Base-by-base conservation (phyloP, 2,113 vertebrate genomes). In the Trichomycterus rosablanca region DNA sequence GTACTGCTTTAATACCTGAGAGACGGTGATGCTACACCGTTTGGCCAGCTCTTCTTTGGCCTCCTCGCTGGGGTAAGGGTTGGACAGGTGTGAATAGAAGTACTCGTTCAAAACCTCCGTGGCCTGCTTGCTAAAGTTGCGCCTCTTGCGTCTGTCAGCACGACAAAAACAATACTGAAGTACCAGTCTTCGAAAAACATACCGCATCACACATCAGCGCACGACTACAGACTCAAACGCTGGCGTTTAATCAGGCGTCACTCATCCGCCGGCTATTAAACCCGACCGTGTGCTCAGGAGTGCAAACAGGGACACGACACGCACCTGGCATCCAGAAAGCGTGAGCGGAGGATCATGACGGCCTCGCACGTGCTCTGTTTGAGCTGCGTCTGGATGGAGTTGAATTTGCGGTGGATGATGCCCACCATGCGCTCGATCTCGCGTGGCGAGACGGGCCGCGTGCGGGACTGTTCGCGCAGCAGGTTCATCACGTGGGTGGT, bases 361-460 rank as follows among this genome's bases (percentile, higher is more conserved):
- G 92, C 92, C 71, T 95, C 92, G 3, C 92, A 95, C 0, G 92
- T 93, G 83, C 92, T 93, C 77, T 95, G 92, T 74, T 93, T 93
- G 11, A 91, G 84, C 80, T 93, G 91, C 48, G 92, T 93, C 84
- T 94, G 92, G 79, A 94, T 94, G 45, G 91, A 90, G 72, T 92
- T 93, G 88, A 94, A 93, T 77, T 94, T 93, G 23, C 91, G 88
- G 46, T 93, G 91, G 76, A 93, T 95, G 80, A 95, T 93, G 82
- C 77, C 83, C 61, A 95, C 92, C 92, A 95, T 93, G 65, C 92
- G 89, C 78, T 95, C 92, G 34, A 95, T 93, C 81, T 95, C 92
- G 37, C 91, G 89, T 0, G 92, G 92, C 0, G 92, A 93, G 43
- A 95, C 91, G 0, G 92, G 92, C 35, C 92, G 81, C 0, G 92